A percentile compares a stretch with the other conserved stretches of the same genome.
Conservation (phyloP, 2,888 invertebrate genomes). For the Pterobdella sp. region DNA sequence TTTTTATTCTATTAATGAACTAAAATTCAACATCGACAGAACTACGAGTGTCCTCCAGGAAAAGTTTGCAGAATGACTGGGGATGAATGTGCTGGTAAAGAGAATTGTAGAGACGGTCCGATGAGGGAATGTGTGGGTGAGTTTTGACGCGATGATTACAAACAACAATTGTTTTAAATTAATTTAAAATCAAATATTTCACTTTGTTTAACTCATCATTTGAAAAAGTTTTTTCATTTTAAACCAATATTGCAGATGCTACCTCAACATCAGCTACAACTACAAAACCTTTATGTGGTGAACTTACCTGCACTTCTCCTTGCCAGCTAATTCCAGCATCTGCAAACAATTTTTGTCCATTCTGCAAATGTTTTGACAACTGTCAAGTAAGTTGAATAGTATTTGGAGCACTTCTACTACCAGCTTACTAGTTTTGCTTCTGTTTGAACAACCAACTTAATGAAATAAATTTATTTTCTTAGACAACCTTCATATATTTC, state of each 20-base stretch:
- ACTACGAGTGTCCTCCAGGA: neutral
- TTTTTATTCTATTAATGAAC: neutral
- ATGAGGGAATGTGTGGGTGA: slow-evolving; percentile 20
- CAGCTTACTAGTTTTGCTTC: too few relatives aligned
- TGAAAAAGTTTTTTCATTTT: neutral
- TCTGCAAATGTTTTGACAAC: neutral
- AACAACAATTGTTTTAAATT: neutral
- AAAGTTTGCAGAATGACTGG: slow-evolving; percentile 10
- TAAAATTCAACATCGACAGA: neutral
- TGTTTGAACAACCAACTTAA: too few relatives aligned
- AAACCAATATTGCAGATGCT: neutral
- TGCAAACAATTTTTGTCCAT: neutral
- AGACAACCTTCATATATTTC: neutral
- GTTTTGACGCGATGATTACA: neutral
- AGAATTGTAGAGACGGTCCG: slow-evolving; percentile 1
- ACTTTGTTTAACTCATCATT: neutral
- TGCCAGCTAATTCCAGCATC: neutral
- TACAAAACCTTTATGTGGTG: neutral
- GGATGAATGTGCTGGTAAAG: slow-evolving; percentile 5
- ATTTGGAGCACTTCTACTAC: neutral
- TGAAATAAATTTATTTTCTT: neutral
- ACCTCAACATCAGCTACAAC: neutral
- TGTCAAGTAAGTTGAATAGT: neutral
- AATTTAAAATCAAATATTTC: too few relatives aligned
- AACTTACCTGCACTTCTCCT: neutral